Base-by-base conservation (phyloP, 1,140 invertebrate species). In the Coenobita brevimanus region DNA sequence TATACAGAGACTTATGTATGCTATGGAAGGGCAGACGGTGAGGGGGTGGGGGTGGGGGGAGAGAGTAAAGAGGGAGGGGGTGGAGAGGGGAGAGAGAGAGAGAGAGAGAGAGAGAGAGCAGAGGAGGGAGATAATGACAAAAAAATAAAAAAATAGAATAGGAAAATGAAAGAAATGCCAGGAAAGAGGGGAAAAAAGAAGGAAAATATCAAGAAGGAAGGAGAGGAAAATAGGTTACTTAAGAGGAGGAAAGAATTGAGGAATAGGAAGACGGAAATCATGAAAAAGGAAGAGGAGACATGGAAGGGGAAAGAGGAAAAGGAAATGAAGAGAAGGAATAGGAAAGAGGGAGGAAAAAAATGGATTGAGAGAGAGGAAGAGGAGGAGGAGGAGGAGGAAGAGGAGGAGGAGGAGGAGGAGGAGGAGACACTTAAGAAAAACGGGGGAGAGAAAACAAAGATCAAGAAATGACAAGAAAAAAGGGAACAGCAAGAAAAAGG, bases 1-100 rank as follows among this genome's bases (percentile, higher is more conserved):
- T 87, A 50, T 87, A 87, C 84, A 87, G 30, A 43, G 80, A 87
- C 84, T 87, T 87, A 87, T 73, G 80, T 71, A 75, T 71, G 71
- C 84, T 87, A 81, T 87, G 84, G 84, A 87, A 87, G 76, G 79
- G 30, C 71, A 87, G 75, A 87, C 50, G 38, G 62, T 79, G 75
- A 57, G 27, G 69, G 13, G 38, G 43, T 30, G 60, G 24, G 71
- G 10, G 43, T 43, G 75, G 43, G 75, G 43, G 36, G 27, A 27
- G 67, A 21, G 30, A 17, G 21, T 13, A 27, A 17, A 27, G 36
- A 33, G 67, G 67, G 27, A 43, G n/a, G n/a, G n/a, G n/a, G 13
- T 43, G 46, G n/a, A 46, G 38, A 50, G 46, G 3, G 75, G 46
- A 50, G 21, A 27, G 38, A 24, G 33, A 43, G 24, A 27, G 75